Evolutionary conservation across 2,113 vertebrate species (phyloP).

Genomic region (Catagonus wagneri): DNA sequence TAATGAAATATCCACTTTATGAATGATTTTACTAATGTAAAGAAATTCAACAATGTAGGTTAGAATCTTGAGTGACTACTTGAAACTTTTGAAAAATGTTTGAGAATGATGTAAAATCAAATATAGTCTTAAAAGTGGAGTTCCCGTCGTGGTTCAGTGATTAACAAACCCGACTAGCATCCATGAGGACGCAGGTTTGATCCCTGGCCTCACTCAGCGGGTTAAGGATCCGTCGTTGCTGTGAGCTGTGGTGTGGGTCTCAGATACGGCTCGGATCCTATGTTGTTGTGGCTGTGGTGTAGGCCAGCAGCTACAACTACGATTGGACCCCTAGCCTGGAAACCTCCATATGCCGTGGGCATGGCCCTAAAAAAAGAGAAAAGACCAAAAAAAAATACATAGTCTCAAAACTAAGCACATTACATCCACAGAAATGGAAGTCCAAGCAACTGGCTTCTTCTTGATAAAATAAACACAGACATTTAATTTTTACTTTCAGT

Average conservation of each 20-base stretch:
- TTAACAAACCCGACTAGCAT: too few relatives aligned
- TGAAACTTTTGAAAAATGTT: conserved; percentile 26
- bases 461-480: background rate
- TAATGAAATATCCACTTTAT: background rate
- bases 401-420: background rate
- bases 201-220: too few relatives aligned
- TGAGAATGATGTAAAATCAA: background rate
- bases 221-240: too few relatives aligned
- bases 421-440: conserved; percentile 10
- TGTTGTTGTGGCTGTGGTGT: too few relatives aligned
- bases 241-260: too few relatives aligned
- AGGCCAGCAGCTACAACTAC: too few relatives aligned
- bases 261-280: too few relatives aligned
- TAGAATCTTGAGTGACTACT: background rate
- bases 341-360: too few relatives aligned
- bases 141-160: too few relatives aligned
- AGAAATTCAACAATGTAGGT: background rate
- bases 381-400: background rate
- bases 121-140: background rate
- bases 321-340: too few relatives aligned
- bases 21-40: background rate
- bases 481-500: conserved; percentile 38
- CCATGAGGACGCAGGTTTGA: too few relatives aligned
- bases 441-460: background rate
- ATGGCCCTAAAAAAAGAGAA: too few relatives aligned